Evolutionary conservation across 2,113 vertebrate species (phyloP).

Genomic region (Neolamprologus kungweensis): DNA sequence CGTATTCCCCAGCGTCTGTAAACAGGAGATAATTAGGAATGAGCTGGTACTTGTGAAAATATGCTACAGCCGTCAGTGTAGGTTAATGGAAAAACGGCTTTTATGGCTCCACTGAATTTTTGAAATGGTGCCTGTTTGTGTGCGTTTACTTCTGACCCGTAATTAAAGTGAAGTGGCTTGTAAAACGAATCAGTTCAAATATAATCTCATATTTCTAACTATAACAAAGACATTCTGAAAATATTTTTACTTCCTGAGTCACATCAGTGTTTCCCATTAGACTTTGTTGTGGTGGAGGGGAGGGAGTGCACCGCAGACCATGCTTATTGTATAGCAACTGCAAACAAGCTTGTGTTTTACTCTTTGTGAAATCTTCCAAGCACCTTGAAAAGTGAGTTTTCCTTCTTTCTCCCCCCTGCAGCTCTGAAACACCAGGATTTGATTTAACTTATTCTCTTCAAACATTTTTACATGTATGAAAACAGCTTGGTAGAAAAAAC

Average conservation of each 20-base stretch:
- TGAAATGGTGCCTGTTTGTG: background rate
- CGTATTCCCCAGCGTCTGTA: background rate
- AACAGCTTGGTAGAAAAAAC: background rate
- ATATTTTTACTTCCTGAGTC: background rate
- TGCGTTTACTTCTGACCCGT: background rate
- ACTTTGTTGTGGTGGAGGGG: background rate
- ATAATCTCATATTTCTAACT: background rate
- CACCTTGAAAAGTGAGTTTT: background rate
- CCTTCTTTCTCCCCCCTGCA: background rate
- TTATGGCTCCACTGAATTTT: background rate
- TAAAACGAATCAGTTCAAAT: background rate
- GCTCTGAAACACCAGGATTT: background rate
- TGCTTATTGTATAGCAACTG: background rate
- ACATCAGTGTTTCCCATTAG: background rate
- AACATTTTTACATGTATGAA: background rate
- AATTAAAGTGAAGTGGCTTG: background rate
- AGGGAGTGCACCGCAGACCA: background rate
- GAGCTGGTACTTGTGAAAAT: constrained; percentile 1
- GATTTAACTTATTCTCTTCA: background rate
- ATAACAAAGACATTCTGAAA: background rate
- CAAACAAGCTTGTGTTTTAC: background rate
- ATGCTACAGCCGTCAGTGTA: background rate
- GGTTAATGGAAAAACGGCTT: background rate
- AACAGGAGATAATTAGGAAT: constrained; percentile 2
- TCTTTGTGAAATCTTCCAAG: background rate